Percentiles rank a stretch among this genome's conserved stretches.
phyloP scores from a whole-genome alignment of 2,888 invertebrate species.

The Mantis religiosa region DNA sequence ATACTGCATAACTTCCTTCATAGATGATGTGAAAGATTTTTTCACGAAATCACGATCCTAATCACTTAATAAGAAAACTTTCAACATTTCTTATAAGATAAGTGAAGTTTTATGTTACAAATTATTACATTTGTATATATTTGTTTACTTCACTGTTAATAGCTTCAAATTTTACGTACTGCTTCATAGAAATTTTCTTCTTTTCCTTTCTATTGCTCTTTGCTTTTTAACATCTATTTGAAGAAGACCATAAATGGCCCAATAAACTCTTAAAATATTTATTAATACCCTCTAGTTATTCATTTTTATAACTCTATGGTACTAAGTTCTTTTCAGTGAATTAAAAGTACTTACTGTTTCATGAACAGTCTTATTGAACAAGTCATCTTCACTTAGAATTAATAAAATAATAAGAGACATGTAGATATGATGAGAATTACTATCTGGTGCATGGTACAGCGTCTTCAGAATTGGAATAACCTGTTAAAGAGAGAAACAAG shows the following conservation, averaged over 20 bases:
- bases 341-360: constrained; percentile 70
- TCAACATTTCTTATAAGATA: too few species aligned
- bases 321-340: neutral
- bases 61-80: too few species aligned
- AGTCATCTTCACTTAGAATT: constrained; percentile 93
- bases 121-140: too few species aligned
- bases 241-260: neutral
- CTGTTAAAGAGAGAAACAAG: constrained; percentile 46
- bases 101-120: too few species aligned
- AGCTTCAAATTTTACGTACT: too few species aligned
- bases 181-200: too few species aligned
- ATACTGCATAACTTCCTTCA: too few species aligned
- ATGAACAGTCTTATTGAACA: constrained; percentile 90
- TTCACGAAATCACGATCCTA: too few species aligned
- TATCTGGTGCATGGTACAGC: constrained; percentile 85
- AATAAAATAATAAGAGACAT: constrained; percentile 96
- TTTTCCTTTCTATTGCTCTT: too few species aligned
- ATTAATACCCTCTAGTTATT: neutral
- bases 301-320: neutral
- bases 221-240: neutral
- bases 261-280: neutral
- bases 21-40: too few species aligned
- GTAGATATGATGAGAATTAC: constrained; percentile 95
- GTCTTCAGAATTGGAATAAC: constrained; percentile 90
- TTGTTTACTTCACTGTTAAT: too few species aligned